phyloP scores from a whole-genome alignment of 2,888 invertebrate species.

The Adelognathus sp. region DNA sequence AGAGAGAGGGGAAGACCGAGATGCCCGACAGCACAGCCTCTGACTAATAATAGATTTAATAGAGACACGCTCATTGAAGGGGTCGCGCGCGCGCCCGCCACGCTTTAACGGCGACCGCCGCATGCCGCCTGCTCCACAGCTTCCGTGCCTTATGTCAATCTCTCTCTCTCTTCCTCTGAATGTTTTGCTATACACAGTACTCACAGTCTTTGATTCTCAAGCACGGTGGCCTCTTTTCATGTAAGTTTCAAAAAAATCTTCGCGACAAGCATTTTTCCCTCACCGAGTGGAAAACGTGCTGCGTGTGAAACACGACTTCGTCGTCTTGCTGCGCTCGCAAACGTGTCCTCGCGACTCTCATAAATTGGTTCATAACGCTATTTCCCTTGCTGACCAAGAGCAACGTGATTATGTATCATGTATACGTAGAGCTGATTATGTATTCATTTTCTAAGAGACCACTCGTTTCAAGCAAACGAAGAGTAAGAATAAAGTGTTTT shows the following conservation, averaged over 20 bases:
- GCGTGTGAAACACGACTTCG: constrained; percentile 47
- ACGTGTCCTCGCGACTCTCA: constrained; percentile 41
- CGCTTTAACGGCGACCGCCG: constrained; percentile 64
- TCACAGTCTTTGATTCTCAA: constrained; percentile 49
- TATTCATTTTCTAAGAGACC: no score
- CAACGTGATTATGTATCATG: neutral
- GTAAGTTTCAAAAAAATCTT: no score
- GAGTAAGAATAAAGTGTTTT: no score
- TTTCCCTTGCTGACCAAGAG: constrained; percentile 21
- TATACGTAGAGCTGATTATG: no score
- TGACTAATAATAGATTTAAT: constrained; percentile 80
- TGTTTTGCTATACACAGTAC: constrained; percentile 12
- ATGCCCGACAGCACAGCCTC: constrained; percentile 27
- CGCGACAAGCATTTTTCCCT: constrained; percentile 14
- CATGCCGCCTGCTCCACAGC: constrained; percentile 86
- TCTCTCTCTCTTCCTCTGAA: constrained; percentile 4
- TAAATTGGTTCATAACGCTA: constrained; percentile 45
- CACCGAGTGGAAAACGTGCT: neutral
- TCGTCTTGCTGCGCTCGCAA: constrained; percentile 23
- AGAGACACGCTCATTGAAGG: constrained; percentile 80
- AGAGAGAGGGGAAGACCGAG: constrained; percentile 46
- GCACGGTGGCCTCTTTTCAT: constrained; percentile 48
- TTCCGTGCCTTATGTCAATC: neutral
- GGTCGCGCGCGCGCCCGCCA: constrained; percentile 71
- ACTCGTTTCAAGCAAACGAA: no score